These are phyloP conservation scores for Xestia c-nigrum DNA, from an alignment of 2,888 invertebrate genomes.

Conservation along the genomic window DNA sequence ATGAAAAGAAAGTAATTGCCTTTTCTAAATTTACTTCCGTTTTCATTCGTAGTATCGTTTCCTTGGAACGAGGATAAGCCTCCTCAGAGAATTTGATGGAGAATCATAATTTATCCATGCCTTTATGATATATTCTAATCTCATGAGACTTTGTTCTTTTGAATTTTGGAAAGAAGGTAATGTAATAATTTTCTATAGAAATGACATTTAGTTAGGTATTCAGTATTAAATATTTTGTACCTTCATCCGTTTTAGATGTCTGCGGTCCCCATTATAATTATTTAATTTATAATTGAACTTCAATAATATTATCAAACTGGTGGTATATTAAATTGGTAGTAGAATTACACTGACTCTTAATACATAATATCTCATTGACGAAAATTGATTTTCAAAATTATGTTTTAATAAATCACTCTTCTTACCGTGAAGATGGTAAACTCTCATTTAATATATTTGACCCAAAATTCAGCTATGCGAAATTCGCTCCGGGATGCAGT, in stretches of 20 bases:
- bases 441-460: no score
- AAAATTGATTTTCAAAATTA: background rate
- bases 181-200: slow-evolving; percentile 3
- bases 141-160: background rate
- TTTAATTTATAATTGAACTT: background rate
- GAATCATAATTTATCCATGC: slow-evolving; percentile 39
- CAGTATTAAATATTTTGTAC: background rate
- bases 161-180: background rate
- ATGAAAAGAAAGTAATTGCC: slow-evolving; percentile 36
- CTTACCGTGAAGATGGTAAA: no score
- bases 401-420: background rate
- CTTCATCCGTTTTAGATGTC: background rate
- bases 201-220: background rate
- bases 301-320: background rate
- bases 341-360: background rate
- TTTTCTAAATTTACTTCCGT: slow-evolving; percentile 45
- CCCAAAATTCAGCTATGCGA: no score
- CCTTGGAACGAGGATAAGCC: background rate
- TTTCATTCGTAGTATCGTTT: slow-evolving; percentile 18
- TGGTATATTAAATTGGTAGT: background rate
- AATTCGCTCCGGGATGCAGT: no score
- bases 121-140: slow-evolving; percentile 29
- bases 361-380: background rate
- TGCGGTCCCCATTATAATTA: background rate
- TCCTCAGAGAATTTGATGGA: slow-evolving; percentile 23